Percentiles rank a stretch among this genome's conserved stretches.
Conservation (phyloP, 2,888 invertebrate genomes). For the Leptothorax acervorum region DNA sequence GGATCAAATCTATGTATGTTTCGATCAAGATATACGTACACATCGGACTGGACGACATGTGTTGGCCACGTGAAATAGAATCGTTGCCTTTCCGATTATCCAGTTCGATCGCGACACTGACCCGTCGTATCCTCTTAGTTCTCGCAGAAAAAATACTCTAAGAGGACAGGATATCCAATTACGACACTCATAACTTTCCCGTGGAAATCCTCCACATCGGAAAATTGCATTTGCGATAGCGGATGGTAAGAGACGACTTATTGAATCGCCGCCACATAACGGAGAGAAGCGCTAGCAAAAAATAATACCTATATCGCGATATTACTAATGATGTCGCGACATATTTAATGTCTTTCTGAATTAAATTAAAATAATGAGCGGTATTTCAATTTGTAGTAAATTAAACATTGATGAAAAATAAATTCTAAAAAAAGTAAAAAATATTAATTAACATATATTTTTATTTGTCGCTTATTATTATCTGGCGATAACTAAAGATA, state of each 20-base stretch:
- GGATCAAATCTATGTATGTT: conserved; percentile 43
- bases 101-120: conserved; percentile 37
- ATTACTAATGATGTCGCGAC: not conserved
- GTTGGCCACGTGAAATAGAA: conserved; percentile 51
- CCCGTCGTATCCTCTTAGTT: conserved; percentile 40
- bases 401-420: not conserved
- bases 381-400: not conserved
- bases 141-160: conserved; percentile 41
- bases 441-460: not conserved
- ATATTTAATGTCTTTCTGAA: not conserved
- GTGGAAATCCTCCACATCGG: conserved; percentile 25
- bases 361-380: not conserved
- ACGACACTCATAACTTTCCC: conserved; percentile 28
- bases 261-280: conserved; percentile 20
- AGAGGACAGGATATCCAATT: conserved; percentile 37
- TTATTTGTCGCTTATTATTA: not conserved
- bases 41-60: not conserved
- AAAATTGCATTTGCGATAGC: conserved; percentile 45
- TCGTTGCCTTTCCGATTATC: conserved; percentile 56
- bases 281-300: not conserved
- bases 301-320: not conserved
- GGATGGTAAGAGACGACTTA: conserved; percentile 14
- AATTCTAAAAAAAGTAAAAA: not conserved
- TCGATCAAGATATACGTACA: conserved; percentile 38
- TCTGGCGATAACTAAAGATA: too few species aligned